Conservation (phyloP, 2,797 vertebrate genomes). For the Falco concolor region DNA sequence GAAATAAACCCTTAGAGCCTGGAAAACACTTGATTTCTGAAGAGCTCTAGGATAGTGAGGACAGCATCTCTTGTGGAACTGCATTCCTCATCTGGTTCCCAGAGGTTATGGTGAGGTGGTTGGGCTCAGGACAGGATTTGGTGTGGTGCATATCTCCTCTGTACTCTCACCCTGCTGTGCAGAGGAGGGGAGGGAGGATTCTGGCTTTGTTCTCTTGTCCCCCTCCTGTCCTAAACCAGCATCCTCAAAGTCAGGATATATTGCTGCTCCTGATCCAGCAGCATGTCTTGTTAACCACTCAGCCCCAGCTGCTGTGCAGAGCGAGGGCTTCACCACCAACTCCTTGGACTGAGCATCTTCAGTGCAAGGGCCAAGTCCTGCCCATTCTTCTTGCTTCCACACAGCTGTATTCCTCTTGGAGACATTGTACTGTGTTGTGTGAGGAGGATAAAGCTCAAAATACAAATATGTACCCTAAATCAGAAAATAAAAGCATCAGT, state of each 20-base stretch:
- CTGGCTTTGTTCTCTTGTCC: not conserved
- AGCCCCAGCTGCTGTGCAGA: not conserved
- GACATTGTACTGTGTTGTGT: accelerated
- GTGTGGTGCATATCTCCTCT: not conserved
- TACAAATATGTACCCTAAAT: not conserved
- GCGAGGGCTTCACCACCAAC: not conserved
- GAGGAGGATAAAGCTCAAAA: not conserved
- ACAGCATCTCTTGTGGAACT: not conserved
- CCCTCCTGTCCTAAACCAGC: not conserved
- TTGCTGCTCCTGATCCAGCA: not conserved
- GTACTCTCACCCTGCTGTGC: not conserved
- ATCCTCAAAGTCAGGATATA: not conserved
- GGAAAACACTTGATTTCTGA: not conserved
- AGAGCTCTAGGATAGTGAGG: not conserved
- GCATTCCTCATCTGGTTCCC: not conserved
- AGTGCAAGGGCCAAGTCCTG: not conserved
- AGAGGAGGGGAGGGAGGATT: not conserved
- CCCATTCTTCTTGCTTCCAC: not conserved
- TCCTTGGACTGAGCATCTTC: not conserved
- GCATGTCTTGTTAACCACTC: not conserved
- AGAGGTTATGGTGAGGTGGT: not conserved
- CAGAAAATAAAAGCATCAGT: not conserved
- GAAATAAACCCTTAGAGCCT: not conserved
- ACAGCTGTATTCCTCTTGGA: not conserved
- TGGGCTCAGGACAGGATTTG: not conserved